A percentile compares a stretch with the other conserved stretches of the same genome.
These are phyloP conservation scores for Serilophus lunatus DNA, from an alignment of 2,113 vertebrate genomes.

Conservation along the genomic window DNA sequence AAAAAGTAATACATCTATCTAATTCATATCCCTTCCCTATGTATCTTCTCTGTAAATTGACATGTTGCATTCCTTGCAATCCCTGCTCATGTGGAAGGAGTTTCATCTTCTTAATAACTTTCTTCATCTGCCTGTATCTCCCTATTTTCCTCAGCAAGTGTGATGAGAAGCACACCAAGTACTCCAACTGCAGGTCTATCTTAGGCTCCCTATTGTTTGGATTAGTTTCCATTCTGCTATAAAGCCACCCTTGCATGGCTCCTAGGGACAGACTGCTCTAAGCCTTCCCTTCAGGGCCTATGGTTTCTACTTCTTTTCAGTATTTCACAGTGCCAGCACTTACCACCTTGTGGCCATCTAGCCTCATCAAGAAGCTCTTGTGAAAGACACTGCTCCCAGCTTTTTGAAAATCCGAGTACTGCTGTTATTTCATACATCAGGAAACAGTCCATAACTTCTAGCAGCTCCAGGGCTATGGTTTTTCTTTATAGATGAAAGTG, in stretches of 20 bases:
- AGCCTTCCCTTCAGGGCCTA: not conserved
- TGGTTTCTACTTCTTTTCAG: not conserved
- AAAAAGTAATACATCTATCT: not conserved
- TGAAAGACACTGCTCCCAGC: not conserved
- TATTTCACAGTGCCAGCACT: not conserved
- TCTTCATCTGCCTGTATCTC: not conserved
- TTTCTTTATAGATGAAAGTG: not conserved
- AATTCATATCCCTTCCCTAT: not conserved
- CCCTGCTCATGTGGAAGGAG: not conserved
- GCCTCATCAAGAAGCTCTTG: not conserved
- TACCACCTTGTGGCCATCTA: not conserved
- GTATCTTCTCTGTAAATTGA: not conserved
- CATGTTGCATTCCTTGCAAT: not conserved
- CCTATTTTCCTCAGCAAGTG: not conserved
- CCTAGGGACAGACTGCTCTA: not conserved
- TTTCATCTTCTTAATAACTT: not conserved
- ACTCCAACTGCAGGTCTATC: not conserved
- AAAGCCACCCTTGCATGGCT: not conserved
- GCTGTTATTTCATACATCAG: not conserved
- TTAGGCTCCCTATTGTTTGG: not conserved
- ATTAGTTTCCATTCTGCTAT: not conserved
- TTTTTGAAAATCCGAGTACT: not conserved
- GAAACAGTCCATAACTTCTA: not conserved
- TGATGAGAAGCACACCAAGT: not conserved
- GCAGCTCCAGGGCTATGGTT: not conserved